These are phyloP conservation scores for Encarsia formosa DNA, from an alignment of 2,888 invertebrate species.

Conservation along the genomic window DNA sequence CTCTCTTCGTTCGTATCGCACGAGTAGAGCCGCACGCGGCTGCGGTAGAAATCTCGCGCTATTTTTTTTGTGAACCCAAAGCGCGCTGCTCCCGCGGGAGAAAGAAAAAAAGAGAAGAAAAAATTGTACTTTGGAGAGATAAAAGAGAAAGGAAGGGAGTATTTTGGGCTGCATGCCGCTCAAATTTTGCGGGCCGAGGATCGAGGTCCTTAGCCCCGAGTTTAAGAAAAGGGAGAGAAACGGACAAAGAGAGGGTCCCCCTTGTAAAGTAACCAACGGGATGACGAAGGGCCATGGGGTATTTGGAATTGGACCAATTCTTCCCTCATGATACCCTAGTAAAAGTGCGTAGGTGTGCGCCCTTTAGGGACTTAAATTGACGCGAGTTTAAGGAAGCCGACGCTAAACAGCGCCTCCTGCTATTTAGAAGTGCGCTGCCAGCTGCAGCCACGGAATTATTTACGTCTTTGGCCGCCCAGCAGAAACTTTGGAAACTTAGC, in stretches of 20 bases:
- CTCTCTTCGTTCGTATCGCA: not conserved
- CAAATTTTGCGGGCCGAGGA: not conserved
- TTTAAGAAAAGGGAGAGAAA: not conserved
- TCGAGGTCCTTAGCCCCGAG: not conserved
- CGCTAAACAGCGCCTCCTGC: too few species aligned
- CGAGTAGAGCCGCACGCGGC: not conserved
- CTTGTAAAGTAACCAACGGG: slow-evolving; percentile 2
- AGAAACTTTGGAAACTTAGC: too few species aligned
- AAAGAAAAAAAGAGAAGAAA: not conserved
- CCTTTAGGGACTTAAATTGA: slow-evolving; percentile 50
- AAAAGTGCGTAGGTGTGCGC: slow-evolving; percentile 52
- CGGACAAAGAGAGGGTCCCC: not conserved
- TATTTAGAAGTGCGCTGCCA: too few species aligned
- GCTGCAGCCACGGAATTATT: too few species aligned
- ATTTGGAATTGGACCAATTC: slow-evolving; percentile 40
- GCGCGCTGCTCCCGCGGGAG: not conserved
- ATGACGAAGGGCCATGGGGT: slow-evolving; percentile 34
- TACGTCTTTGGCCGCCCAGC: too few species aligned
- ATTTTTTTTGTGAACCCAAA: not conserved
- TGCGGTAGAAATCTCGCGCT: too few species aligned
- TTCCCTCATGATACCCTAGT: slow-evolving; percentile 46
- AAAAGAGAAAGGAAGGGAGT: not conserved
- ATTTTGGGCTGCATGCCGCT: not conserved
- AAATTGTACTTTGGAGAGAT: too few species aligned
- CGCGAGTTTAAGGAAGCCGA: too few species aligned